A percentile compares a stretch with the other conserved stretches of the same genome.
Conservation (phyloP, 2,797 vertebrate species). For the Morus bassanus region DNA sequence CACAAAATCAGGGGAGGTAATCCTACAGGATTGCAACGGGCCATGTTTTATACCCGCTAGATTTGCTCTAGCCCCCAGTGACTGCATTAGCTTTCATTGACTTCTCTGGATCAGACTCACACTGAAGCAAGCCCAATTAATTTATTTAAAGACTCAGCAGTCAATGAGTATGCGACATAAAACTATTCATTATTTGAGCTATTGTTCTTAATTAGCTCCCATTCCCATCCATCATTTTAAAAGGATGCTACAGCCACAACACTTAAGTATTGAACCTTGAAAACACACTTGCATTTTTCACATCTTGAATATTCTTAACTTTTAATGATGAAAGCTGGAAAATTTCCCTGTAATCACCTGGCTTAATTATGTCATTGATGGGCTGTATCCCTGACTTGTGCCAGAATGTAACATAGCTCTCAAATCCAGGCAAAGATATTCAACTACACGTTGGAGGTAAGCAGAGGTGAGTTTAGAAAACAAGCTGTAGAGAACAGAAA, state of each 20-base stretch:
- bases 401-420: neutral
- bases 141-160: neutral
- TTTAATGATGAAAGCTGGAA: slow-evolving; percentile 13
- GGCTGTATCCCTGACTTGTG: neutral
- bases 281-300: neutral
- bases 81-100: neutral
- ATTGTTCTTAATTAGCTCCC: neutral
- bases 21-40: neutral
- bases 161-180: neutral
- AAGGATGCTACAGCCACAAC: neutral
- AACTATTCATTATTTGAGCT: neutral
- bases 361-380: neutral
- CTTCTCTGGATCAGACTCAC: neutral
- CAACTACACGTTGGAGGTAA: neutral
- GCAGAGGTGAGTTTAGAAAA: neutral
- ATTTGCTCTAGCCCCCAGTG: neutral
- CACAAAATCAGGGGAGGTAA: neutral
- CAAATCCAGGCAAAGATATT: neutral
- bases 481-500: slow-evolving; percentile 2
- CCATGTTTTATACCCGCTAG: neutral
- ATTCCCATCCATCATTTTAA: neutral
- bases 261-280: neutral
- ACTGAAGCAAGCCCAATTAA: neutral
- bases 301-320: neutral
- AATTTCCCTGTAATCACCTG: neutral